Evolutionary conservation across 2,888 invertebrate species (phyloP).

Genomic region (Dasypolia templi): DNA sequence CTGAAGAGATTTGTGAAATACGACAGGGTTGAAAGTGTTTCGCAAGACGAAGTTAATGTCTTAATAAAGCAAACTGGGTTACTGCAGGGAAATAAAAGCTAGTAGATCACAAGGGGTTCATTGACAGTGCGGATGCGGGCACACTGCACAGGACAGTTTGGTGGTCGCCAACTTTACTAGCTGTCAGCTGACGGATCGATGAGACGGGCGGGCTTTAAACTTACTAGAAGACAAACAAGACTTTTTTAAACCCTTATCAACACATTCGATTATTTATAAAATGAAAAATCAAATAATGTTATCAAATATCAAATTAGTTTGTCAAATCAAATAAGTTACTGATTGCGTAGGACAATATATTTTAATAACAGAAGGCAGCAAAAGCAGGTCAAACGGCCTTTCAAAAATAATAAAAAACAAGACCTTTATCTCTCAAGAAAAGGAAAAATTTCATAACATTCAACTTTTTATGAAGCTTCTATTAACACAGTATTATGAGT

Average conservation of each 20-base stretch:
- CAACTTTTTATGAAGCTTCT: slow-evolving; percentile 40
- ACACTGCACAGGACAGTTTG: slow-evolving; percentile 34
- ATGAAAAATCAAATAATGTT: no score
- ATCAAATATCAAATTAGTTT: no score
- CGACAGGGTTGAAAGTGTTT: slow-evolving; percentile 43
- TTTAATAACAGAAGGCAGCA: not conserved
- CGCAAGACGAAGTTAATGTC: slow-evolving; percentile 48
- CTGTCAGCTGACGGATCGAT: slow-evolving; percentile 46
- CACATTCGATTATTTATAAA: no score
- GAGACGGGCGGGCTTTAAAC: slow-evolving; percentile 3
- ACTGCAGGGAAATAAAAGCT: slow-evolving; percentile 53
- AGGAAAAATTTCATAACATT: slow-evolving; percentile 3
- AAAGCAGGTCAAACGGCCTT: not conserved
- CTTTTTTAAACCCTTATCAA: not conserved
- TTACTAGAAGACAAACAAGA: not conserved
- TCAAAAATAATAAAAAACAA: not conserved
- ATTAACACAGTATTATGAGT: slow-evolving; percentile 61
- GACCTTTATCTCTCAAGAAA: slow-evolving; percentile 7
- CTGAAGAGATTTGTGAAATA: slow-evolving; percentile 33
- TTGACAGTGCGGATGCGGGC: slow-evolving; percentile 58
- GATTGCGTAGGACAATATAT: not conserved
- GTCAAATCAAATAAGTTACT: not conserved
- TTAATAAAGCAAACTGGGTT: slow-evolving; percentile 51
- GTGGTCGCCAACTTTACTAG: slow-evolving; percentile 43
- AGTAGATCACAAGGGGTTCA: slow-evolving; percentile 54